Base-by-base conservation (phyloP, 1,140 invertebrate genomes). In the Heliothis virescens region DNA sequence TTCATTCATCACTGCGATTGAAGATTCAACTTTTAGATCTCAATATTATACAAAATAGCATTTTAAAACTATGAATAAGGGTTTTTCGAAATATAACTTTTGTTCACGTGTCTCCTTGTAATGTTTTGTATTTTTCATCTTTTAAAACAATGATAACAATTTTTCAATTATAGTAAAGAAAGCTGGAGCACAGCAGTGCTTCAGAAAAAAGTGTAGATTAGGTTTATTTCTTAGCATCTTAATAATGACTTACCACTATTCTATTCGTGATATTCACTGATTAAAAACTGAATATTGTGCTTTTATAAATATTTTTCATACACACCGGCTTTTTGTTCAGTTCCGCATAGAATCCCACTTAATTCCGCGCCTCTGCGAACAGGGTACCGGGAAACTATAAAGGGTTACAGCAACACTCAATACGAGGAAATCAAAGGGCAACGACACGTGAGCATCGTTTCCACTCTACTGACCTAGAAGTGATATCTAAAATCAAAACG, bases 401-500 rank as follows among this genome's bases (percentile, higher is more conserved):
- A 67, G 63, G 63, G 63, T 71, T 65, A 60, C 59, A 74, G 12
- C 62, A 9, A 41, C 34, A 41, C 18, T 18, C 53, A 34, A 74
- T 50, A 47, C 15, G 50, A 3, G 41, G 34, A 60, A 55, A 60
- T 26, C 18, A 26, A 59, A 13, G 18, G n/a, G 18, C 34, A 47
- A 60, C 75, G 15, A 26, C 62, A 41, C 62, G 34, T 41, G 52
- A 77, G 50, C 75, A 78, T 69, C 34, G 16, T 53, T 69, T 78
- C 75, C 75, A 59, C 62, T 21, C 53, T 57, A 67, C 74, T 53
- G 60, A 55, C 21, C 29, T 7, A 41, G 63, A 59, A 78, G 75
- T 78, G 63, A 26, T 76, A 53, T 59, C 63, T 69, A 57, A 34
- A 78, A 69, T 67, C 26, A 78, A 67, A 67, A 67, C 75, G 75